Base-by-base conservation (phyloP, 2,113 vertebrate species). In the Otis tarda region DNA sequence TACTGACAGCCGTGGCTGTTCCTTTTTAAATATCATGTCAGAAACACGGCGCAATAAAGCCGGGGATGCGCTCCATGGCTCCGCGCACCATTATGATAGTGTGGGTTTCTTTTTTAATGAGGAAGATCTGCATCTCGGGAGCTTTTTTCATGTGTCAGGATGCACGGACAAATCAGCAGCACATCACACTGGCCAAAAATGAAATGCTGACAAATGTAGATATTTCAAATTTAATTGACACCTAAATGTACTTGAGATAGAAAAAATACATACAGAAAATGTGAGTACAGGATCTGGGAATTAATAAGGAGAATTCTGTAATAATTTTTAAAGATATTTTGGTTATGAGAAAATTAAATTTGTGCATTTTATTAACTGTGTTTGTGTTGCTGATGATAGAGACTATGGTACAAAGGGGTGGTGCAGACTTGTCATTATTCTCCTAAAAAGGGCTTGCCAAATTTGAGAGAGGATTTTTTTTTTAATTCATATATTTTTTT, bases 191-290 rank as follows among this genome's bases (percentile, higher is more conserved):
- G 97, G 97, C 98, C 98, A 97, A 97, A 98, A 98, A 98, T 98
- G 98, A 99, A 99, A 98, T 99, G 99, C 99, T 99, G 99, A 99
- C 99, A 99, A 99, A 99, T 99, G 99, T 98, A 99, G 98, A 99
- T 99, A 99, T 99, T 99, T 99, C 99, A 99, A 98, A 99, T 99
- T 99, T 99, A 99, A 99, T 99, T 99, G 99, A 99, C 99, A 99
- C 98, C 98, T 99, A 99, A 98, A 98, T 97, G 97, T 97, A 97
- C 95, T 97, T 96, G 98, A 98, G 98, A 98, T 97, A 92, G 96
- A 82, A 97, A 86, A 97, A 90, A 87, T n/a, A 88, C 59, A 97
- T 22, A 90, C 21, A 83, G 95, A 97, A 98, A 98, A 98, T 97
- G 98, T 90, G 95, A 98, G 96, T 96, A 93, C 96, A 94, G 95